A percentile compares a stretch with the other conserved stretches of the same genome.
phyloP scores from a whole-genome alignment of 2,113 vertebrate genomes.

The Dipodomys merriami region DNA sequence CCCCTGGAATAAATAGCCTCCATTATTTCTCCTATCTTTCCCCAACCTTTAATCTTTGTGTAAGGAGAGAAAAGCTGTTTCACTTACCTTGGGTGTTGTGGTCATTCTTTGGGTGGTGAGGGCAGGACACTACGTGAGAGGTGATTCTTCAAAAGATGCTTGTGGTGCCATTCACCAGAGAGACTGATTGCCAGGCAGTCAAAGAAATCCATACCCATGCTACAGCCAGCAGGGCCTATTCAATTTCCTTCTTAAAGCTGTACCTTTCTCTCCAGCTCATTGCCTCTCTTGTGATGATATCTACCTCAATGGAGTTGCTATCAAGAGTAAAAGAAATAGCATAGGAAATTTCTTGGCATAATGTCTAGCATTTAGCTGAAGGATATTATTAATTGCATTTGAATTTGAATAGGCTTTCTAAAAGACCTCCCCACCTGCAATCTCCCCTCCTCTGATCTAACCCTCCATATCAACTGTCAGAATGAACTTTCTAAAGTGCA shows the following conservation, averaged over 20 bases:
- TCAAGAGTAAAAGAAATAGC: background rate
- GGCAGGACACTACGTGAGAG: background rate
- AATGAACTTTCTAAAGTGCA: conserved; percentile 37
- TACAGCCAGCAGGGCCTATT: background rate
- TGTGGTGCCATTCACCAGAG: background rate
- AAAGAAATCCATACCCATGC: background rate
- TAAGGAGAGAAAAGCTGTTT: background rate
- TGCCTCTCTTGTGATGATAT: background rate
- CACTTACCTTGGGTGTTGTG: background rate
- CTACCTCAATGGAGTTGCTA: background rate
- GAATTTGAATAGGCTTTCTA: conserved; percentile 52
- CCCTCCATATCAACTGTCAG: background rate
- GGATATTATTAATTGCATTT: conserved; percentile 33
- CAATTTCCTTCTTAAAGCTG: background rate
- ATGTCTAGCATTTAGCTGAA: background rate
- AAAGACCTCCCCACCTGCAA: background rate
- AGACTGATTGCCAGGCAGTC: background rate
- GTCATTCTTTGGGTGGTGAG: background rate
- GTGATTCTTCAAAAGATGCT: background rate
- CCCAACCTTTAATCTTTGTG: background rate
- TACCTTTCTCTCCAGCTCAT: background rate
- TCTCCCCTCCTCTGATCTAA: background rate
- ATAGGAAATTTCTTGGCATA: conserved; percentile 3
- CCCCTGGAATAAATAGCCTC: background rate
- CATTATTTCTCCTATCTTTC: background rate